phyloP scores from a whole-genome alignment of 1,140 invertebrate genomes.

The Uloborus diversus region DNA sequence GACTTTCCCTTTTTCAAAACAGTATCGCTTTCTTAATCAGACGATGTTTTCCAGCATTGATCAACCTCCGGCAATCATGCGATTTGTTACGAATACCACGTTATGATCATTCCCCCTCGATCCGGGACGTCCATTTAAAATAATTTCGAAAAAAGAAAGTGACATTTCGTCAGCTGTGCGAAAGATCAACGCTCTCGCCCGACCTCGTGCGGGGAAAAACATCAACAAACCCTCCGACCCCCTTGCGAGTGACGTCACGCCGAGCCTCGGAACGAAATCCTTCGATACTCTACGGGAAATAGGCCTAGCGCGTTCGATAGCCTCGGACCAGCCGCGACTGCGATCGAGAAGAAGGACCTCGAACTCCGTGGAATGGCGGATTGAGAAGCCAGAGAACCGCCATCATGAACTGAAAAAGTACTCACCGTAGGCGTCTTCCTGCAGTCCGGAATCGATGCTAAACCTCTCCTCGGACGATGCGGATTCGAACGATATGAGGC shows the following conservation, averaged over 20 bases:
- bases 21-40: no score
- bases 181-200: slow-evolving; percentile 46
- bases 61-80: no score
- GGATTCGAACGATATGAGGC: slow-evolving; percentile 41
- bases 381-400: slow-evolving; percentile 16
- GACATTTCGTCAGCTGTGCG: slow-evolving; percentile 19
- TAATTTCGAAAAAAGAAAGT: no score
- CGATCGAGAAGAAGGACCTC: slow-evolving; percentile 28
- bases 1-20: no score
- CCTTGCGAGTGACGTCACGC: slow-evolving; percentile 1
- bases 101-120: no score
- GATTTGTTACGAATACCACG: no score
- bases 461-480: slow-evolving; percentile 39
- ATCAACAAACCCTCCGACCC: slow-evolving; percentile 51
- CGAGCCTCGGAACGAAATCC: background rate
- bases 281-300: slow-evolving; percentile 8
- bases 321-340: slow-evolving; percentile 6
- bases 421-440: slow-evolving; percentile 43
- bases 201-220: slow-evolving; percentile 44
- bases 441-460: slow-evolving; percentile 40
- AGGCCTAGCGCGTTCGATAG: slow-evolving; percentile 25
- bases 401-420: slow-evolving; percentile 28
- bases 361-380: slow-evolving; percentile 17
- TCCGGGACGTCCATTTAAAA: no score
- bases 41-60: no score